Conservation (phyloP, 2,797 vertebrate genomes). For the Pseudochirops corinnae region DNA sequence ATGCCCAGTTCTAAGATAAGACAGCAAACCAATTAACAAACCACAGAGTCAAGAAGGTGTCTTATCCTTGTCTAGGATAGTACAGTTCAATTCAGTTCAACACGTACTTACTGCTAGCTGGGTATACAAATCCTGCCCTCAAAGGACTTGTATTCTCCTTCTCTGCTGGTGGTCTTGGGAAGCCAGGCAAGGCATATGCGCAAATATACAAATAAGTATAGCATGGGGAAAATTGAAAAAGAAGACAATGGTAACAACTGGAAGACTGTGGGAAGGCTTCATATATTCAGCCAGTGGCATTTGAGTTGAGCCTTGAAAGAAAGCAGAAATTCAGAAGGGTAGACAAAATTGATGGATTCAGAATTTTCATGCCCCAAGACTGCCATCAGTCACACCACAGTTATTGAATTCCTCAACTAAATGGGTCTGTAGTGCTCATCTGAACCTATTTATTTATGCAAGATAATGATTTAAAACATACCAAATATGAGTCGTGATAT, state of each 20-base stretch:
- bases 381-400: not conserved
- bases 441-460: constrained; percentile 8
- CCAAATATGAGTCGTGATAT: not conserved
- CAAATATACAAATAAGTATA: not conserved
- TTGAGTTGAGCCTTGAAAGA: not conserved
- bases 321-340: not conserved
- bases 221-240: not conserved
- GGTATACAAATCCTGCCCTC: not conserved
- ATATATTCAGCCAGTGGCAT: not conserved
- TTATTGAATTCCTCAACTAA: not conserved
- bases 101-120: not conserved
- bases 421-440: not conserved
- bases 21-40: not conserved
- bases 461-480: not conserved
- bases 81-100: not conserved
- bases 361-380: not conserved
- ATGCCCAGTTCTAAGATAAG: constrained; percentile 21
- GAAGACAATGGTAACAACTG: not conserved
- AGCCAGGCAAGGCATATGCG: not conserved
- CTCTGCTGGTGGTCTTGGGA: not conserved
- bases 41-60: constrained; percentile 28
- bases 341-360: not conserved
- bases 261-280: not conserved
- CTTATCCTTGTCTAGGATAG: not conserved
- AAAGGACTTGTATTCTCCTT: not conserved